Conservation (phyloP, 2,888 invertebrate genomes). For the Euzophera pinguis region DNA sequence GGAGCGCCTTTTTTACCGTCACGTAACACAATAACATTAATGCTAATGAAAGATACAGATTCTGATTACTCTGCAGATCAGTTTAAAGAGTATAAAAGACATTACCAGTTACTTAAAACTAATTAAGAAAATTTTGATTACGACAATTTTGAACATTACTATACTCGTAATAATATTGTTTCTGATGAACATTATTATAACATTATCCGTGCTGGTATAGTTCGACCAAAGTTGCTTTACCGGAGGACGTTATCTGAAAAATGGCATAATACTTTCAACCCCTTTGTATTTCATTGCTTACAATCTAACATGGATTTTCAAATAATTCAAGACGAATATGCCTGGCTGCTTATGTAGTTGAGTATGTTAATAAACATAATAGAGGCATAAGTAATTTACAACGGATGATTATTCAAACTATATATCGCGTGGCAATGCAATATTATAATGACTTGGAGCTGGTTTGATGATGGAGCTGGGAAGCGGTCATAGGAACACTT, state of each 20-base stretch:
- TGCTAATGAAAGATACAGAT: constrained; percentile 38
- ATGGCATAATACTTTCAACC: constrained; percentile 30
- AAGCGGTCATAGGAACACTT: no score
- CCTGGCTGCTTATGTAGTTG: constrained; percentile 40
- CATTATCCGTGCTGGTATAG: background rate
- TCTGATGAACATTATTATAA: background rate
- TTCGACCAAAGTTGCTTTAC: background rate
- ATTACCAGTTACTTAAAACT: no score
- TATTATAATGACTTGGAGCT: no score
- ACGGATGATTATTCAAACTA: no score
- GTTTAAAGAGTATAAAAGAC: background rate
- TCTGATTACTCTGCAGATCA: constrained; percentile 23
- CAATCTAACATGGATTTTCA: constrained; percentile 35
- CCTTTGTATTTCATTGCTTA: constrained; percentile 36
- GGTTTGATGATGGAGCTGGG: no score
- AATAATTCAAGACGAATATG: constrained; percentile 37
- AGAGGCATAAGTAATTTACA: constrained; percentile 43
- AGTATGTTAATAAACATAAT: constrained; percentile 47
- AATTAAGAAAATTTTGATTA: background rate
- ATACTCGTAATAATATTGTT: background rate
- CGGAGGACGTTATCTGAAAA: background rate
- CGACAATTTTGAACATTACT: background rate
- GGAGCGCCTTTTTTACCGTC: constrained; percentile 41
- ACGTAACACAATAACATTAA: constrained; percentile 32
- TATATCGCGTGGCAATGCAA: no score